Base-by-base conservation (phyloP, 2,797 vertebrate genomes). In the Takifugu ocellatus region DNA sequence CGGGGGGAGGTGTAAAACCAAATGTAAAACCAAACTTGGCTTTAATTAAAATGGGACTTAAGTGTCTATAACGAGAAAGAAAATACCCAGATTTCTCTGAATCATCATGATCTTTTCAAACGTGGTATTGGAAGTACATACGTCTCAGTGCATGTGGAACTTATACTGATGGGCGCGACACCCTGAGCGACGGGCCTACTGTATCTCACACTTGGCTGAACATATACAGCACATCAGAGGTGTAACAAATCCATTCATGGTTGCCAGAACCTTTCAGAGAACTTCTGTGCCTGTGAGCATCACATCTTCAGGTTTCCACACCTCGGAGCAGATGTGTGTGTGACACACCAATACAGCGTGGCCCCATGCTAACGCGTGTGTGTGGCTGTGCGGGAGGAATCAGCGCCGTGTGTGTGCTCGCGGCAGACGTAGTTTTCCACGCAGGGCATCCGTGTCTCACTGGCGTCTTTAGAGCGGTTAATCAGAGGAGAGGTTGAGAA, bases 211-310 rank as follows among this genome's bases (percentile, higher is more conserved):
- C 85, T 83, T 49, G 78, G 58, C 70, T 82, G 84, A 78, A 83
- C 83, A 80, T 81, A 75, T 81, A 81, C 84, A 74, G 75, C 86
- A 85, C 79, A 87, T 90, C 84, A 82, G 83, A 89, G 84, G 87
- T 89, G 87, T 73, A 85, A 88, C 76, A 87, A 87, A 90, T 89
- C 86, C 82, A 90, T 89, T 79, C 81, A 60, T 76, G 81, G 65
- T 81, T 78, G 79, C 74, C 73, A 84, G 84, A 87, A 85, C 82
- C 81, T 84, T 79, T 87, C 83, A 87, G 82, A 70, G 76, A 72
- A 68, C 61, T 74, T 66, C 66, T 81, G 64, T 69, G 82, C 71
- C 82, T 76, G 80, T 73, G 81, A 87, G 86, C 85, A 86, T 83
- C 84, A 82, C 80, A 81, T 85, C 84, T 79, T 52, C 86, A 74